A percentile compares a stretch with the other conserved stretches of the same genome.
These are phyloP conservation scores for Dicranocentrus wangi DNA, from an alignment of 2,888 invertebrate genomes.

Conservation along the genomic window DNA sequence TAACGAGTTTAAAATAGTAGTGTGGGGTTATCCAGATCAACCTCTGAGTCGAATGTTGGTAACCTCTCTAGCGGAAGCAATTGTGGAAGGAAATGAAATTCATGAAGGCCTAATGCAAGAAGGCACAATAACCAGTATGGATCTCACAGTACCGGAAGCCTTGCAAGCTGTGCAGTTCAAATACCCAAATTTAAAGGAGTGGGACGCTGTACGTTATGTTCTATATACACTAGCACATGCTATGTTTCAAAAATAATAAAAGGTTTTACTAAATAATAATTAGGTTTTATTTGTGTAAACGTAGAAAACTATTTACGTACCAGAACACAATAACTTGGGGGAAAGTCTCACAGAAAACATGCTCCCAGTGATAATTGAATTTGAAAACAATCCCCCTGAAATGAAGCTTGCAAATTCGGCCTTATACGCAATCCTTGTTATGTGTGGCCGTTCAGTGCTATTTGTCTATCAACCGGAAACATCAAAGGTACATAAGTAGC, in stretches of 20 bases:
- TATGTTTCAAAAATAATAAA: no score
- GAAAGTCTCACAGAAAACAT: slow-evolving; percentile 66
- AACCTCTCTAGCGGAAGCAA: slow-evolving; percentile 70
- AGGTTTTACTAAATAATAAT: no score
- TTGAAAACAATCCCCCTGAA: slow-evolving; percentile 67
- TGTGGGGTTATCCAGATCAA: slow-evolving; percentile 70
- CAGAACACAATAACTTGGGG: slow-evolving; percentile 62
- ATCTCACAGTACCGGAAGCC: slow-evolving; percentile 71
- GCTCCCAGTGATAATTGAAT: slow-evolving; percentile 58
- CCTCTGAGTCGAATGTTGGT: slow-evolving; percentile 70
- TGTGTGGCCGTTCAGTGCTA: slow-evolving; percentile 66
- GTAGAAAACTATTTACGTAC: slow-evolving; percentile 63
- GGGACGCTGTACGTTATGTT: slow-evolving; percentile 66
- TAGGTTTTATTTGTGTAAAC: no score
- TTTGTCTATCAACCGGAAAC: slow-evolving; percentile 70
- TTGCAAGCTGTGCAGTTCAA: slow-evolving; percentile 65
- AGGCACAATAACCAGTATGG: slow-evolving; percentile 64
- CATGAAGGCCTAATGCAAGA: slow-evolving; percentile 66
- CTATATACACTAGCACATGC: no score
- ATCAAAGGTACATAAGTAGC: slow-evolving; percentile 67
- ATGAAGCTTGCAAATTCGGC: slow-evolving; percentile 64
- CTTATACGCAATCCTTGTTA: slow-evolving; percentile 68
- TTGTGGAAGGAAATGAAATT: slow-evolving; percentile 72
- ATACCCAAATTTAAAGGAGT: slow-evolving; percentile 68
- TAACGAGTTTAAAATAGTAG: slow-evolving; percentile 67